Base-by-base conservation (phyloP, 2,888 invertebrate species). In the Drosophila koepferae region DNA sequence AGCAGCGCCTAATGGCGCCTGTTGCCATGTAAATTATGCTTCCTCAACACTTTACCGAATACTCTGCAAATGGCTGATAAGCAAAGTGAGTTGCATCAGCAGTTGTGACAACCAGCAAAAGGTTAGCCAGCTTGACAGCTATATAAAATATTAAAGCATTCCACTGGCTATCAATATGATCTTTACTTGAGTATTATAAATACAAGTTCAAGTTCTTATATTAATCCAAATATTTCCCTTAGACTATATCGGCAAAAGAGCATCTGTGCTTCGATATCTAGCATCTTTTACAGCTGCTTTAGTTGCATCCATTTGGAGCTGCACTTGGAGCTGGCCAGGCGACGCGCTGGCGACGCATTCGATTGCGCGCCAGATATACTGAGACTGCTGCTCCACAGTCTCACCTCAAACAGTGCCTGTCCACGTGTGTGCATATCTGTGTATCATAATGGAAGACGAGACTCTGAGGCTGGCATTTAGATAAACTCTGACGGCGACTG, bases 391-490 rank as follows among this genome's bases (percentile, higher is more conserved):
- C 56, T 43, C 44, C 20, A 58, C 16, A 18, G 51, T 23, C 38
- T 28, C 40, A n/a, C 28, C 41, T 48, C 67, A 48, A 31, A 43
- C 60, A 38, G 28, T 36, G 44, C 16, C 41, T 73, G 74, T 79
- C 81, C 78, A 78, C 84, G 73, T 86, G 81, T 86, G 81, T 75
- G 61, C 80, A 64, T 77, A 92, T 93, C 92, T 90, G 84, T 85
- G 91, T 91, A 93, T 93, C 93, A 93, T 93, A 93, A 93, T 93
- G 93, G 93, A 93, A 93, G 93, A 93, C 93, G 93, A 93, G 93
- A 93, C 93, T 92, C 91, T 91, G 91, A 93, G 93, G 92, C 93
- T 93, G 93, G 92, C 92, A 92, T 91, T 92, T 91, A 92, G 93
- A 93, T 93, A 92, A 92, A 89, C 38, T 14, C 51, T 80, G 62